phyloP scores from a whole-genome alignment of 2,113 vertebrate genomes.

The Mungos mungo region DNA sequence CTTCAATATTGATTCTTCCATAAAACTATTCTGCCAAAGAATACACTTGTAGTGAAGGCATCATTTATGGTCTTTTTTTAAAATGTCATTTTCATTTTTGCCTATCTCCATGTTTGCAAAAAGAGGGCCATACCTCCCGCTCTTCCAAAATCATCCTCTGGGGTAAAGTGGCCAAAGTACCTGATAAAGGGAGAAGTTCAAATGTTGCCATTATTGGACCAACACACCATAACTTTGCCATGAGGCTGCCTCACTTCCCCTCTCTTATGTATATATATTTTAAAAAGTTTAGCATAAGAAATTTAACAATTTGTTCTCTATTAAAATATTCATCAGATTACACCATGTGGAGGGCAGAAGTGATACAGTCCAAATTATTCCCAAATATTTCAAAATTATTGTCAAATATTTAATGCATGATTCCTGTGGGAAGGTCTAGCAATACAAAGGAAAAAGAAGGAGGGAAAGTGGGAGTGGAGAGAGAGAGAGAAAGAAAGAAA shows the following conservation, averaged over 20 bases:
- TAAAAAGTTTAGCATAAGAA: background rate
- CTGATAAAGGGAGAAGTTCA: background rate
- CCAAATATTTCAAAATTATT: background rate
- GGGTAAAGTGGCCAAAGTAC: background rate
- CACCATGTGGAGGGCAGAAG: background rate
- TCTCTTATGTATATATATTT: background rate
- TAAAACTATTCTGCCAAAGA: background rate
- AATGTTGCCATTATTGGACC: background rate
- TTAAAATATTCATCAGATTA: background rate
- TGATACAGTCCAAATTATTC: background rate
- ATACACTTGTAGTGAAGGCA: background rate
- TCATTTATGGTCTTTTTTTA: background rate
- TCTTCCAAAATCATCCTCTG: background rate
- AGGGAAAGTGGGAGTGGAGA: accelerated
- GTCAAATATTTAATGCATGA: background rate
- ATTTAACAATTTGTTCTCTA: background rate
- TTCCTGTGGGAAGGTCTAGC: background rate
- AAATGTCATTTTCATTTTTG: background rate
- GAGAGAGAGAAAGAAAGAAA: background rate
- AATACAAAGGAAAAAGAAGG: background rate
- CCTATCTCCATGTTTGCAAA: background rate
- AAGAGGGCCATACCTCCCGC: background rate
- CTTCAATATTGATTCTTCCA: background rate
- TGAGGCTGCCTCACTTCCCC: background rate
- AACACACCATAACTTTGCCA: background rate